Percentiles rank a stretch among this genome's conserved stretches.
Evolutionary conservation across 2,113 vertebrate species (phyloP).

Genomic region (Delphinapterus leucas): DNA sequence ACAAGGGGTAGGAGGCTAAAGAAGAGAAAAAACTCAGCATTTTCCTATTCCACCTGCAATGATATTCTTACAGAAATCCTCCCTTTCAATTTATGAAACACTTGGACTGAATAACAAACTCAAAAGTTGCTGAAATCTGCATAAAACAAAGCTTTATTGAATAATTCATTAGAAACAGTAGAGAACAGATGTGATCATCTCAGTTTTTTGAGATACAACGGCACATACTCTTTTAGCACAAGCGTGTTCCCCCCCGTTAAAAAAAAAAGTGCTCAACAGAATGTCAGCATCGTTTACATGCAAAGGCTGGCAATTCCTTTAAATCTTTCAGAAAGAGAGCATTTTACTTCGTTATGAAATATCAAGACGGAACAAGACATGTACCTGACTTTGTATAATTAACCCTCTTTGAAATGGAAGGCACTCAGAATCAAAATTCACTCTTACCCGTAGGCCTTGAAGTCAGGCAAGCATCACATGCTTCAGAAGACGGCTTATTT

Average conservation of each 20-base stretch:
- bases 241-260: constrained; percentile 37
- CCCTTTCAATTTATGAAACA: constrained; percentile 73
- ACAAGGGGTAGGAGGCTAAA: constrained; percentile 70
- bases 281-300: constrained; percentile 24
- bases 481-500: constrained; percentile 85
- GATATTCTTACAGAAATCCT: constrained; percentile 70
- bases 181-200: constrained; percentile 71
- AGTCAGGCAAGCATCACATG: constrained; percentile 92
- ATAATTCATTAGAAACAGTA: constrained; percentile 77
- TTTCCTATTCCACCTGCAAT: constrained; percentile 74
- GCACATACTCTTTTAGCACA: constrained; percentile 53
- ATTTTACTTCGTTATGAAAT: background rate
- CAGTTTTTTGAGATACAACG: constrained; percentile 73
- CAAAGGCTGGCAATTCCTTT: constrained; percentile 23
- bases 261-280: constrained; percentile 24
- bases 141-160: constrained; percentile 79
- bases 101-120: constrained; percentile 72
- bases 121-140: constrained; percentile 77
- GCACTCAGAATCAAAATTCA: background rate
- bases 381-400: background rate
- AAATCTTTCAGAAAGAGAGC: constrained; percentile 11
- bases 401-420: background rate
- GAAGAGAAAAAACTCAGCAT: constrained; percentile 57
- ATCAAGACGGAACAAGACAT: background rate
- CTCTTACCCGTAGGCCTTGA: constrained; percentile 87